These are phyloP conservation scores for Synergus laeviventris DNA, from an alignment of 2,888 invertebrate species.

Conservation along the genomic window DNA sequence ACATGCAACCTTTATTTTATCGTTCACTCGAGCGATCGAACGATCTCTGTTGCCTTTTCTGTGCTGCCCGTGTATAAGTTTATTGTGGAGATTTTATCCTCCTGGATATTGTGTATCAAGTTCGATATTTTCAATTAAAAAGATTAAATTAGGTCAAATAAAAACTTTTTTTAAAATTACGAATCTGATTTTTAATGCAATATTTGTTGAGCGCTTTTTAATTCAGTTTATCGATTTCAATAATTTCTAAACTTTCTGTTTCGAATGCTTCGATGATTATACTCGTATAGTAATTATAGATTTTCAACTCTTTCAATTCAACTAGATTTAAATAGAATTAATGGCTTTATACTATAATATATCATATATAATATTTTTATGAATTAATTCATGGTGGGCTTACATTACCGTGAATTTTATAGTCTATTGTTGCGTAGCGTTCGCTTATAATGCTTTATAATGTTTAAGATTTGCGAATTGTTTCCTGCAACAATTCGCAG, in stretches of 20 bases:
- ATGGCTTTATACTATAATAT: too few species aligned
- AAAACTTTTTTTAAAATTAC: background rate
- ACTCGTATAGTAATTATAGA: too few species aligned
- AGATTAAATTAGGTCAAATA: background rate
- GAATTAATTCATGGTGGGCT: too few species aligned
- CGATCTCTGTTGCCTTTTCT: constrained; percentile 22
- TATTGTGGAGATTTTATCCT: constrained; percentile 37
- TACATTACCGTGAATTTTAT: constrained; percentile 45
- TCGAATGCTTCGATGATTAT: too few species aligned
- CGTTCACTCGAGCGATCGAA: constrained; percentile 27
- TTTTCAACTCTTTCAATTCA: too few species aligned
- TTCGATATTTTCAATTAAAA: background rate
- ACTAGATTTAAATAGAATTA: too few species aligned
- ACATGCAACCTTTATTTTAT: constrained; percentile 11
- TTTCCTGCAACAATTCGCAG: background rate
- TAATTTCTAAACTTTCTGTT: too few species aligned
- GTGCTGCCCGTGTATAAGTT: constrained; percentile 29
- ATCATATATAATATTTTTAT: too few species aligned
- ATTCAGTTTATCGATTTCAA: too few species aligned
- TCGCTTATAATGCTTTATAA: background rate
- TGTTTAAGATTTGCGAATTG: background rate
- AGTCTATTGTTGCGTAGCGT: constrained; percentile 43
- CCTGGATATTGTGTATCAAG: background rate
- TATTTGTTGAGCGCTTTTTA: too few species aligned
- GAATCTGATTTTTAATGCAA: too few species aligned